These are phyloP conservation scores for Lutraria rhynchaena DNA, from an alignment of 1,140 invertebrate genomes.

Conservation along the genomic window DNA sequence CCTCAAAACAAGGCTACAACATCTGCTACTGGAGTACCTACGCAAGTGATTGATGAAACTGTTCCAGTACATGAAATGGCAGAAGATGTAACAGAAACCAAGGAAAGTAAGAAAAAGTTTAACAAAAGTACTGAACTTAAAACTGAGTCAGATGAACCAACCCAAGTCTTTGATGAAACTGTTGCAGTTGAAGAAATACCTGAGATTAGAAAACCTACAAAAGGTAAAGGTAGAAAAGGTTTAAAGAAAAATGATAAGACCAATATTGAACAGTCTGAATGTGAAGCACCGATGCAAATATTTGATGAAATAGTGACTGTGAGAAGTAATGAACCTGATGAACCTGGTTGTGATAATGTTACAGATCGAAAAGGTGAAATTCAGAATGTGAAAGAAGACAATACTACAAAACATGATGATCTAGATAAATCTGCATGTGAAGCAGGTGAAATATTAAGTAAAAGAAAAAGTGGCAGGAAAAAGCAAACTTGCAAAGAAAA, in stretches of 20 bases:
- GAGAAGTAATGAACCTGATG: neutral
- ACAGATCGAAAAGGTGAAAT: neutral
- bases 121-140: neutral
- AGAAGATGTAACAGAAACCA: neutral
- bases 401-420: neutral
- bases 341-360: neutral
- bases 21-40: conserved; percentile 33
- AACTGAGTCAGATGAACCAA: conserved; percentile 36
- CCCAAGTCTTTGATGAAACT: conserved; percentile 48
- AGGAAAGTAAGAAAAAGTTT: neutral
- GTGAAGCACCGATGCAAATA: conserved; percentile 23
- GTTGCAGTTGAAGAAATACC: neutral
- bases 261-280: too few species aligned
- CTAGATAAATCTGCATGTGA: neutral
- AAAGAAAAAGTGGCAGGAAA: neutral
- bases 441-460: neutral
- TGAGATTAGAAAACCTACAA: neutral
- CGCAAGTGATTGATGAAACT: conserved; percentile 46
- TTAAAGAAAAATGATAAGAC: neutral
- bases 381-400: too few species aligned
- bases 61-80: neutral
- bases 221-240: conserved; percentile 1
- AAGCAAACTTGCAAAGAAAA: too few species aligned
- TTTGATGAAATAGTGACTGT: conserved; percentile 47
- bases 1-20: neutral